These are phyloP conservation scores for Reinhardtius hippoglossoides DNA, from an alignment of 2,113 vertebrate species.

Conservation along the genomic window DNA sequence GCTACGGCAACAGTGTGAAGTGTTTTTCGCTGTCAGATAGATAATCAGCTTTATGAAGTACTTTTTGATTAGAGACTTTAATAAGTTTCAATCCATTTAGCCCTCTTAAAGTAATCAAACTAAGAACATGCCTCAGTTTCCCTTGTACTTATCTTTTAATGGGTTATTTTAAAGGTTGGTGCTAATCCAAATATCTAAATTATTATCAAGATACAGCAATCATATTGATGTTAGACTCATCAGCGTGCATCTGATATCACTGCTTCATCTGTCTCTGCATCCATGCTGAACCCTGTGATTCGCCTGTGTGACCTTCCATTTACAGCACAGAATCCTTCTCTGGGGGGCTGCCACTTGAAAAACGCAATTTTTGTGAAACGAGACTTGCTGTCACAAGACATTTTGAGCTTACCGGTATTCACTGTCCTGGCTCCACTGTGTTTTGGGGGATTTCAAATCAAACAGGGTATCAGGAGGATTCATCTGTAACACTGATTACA, in stretches of 20 bases:
- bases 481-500: neutral
- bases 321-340: neutral
- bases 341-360: neutral
- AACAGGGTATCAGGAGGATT: neutral
- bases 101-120: constrained; percentile 67
- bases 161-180: constrained; percentile 39
- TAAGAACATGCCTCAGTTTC: constrained; percentile 50
- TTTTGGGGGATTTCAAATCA: neutral
- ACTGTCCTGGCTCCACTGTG: neutral
- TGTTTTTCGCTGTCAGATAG: constrained; percentile 50
- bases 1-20: constrained; percentile 47
- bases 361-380: constrained; percentile 28
- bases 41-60: constrained; percentile 64
- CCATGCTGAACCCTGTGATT: constrained; percentile 51
- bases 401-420: constrained; percentile 17
- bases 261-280: constrained; percentile 52
- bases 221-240: constrained; percentile 57
- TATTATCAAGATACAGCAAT: constrained; percentile 71
- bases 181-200: constrained; percentile 81
- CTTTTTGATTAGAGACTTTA: constrained; percentile 69
- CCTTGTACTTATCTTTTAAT: constrained; percentile 77
- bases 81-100: constrained; percentile 68
- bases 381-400: constrained; percentile 22
- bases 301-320: constrained; percentile 46
- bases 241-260: constrained; percentile 42